Conservation (phyloP, 2,113 vertebrate species). For the Carassius gibelio region DNA sequence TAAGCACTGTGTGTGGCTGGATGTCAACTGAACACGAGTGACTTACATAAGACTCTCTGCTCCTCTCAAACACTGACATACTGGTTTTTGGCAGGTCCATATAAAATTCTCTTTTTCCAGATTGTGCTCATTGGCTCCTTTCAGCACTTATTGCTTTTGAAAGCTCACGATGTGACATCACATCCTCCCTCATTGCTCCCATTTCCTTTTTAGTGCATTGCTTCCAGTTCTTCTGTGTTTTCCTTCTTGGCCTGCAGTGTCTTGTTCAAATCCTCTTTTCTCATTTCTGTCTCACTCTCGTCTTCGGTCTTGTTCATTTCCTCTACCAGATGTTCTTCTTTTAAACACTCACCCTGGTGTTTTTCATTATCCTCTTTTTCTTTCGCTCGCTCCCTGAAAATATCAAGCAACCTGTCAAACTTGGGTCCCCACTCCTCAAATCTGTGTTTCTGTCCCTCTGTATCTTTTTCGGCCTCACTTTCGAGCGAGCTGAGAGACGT, state of each 20-base stretch:
- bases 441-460: slow-evolving; percentile 17
- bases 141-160: slow-evolving; percentile 40
- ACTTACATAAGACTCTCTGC: slow-evolving; percentile 18
- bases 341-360: not conserved
- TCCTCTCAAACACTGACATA: slow-evolving; percentile 11
- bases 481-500: slow-evolving; percentile 86
- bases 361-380: slow-evolving; percentile 55
- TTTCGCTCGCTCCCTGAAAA: slow-evolving; percentile 77
- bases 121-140: slow-evolving; percentile 40
- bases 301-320: not conserved
- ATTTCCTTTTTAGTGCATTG: slow-evolving; percentile 50
- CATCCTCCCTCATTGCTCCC: slow-evolving; percentile 21
- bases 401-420: slow-evolving; percentile 83
- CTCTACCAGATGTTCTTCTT: slow-evolving; percentile 24
- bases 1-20: not conserved
- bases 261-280: slow-evolving; percentile 49
- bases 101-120: slow-evolving; percentile 25
- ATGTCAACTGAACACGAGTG: not conserved
- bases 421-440: slow-evolving; percentile 83
- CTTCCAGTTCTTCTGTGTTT: slow-evolving; percentile 31
- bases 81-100: slow-evolving; percentile 26
- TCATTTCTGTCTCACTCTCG: slow-evolving; percentile 41
- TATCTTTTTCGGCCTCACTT: slow-evolving; percentile 72
- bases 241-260: not conserved
- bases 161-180: not conserved